These are phyloP conservation scores for Drosophila virilis DNA, from an alignment of 1,140 invertebrate species.

Conservation along the genomic window DNA sequence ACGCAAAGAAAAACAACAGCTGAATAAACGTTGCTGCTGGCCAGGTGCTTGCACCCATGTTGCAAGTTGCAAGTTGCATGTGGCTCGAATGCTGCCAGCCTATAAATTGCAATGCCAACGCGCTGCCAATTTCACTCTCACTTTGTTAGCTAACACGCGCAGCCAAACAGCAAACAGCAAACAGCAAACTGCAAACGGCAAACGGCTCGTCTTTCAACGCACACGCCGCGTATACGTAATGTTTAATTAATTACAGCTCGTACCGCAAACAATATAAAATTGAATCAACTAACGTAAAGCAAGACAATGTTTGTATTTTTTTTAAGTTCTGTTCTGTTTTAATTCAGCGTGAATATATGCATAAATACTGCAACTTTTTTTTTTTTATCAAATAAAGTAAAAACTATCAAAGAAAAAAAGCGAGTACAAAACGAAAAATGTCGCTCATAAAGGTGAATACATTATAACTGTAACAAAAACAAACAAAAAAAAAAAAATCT, in stretches of 20 bases:
- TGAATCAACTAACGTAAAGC: neutral
- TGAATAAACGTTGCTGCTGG: neutral
- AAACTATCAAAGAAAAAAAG: constrained; percentile 38
- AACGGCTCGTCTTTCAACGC: constrained; percentile 4
- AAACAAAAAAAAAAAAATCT: constrained; percentile 36
- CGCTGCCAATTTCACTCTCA: constrained; percentile 74
- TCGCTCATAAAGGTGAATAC: constrained; percentile 67
- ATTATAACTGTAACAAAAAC: constrained; percentile 10
- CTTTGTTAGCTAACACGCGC: constrained; percentile 70
- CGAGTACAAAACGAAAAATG: constrained; percentile 46
- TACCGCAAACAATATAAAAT: constrained; percentile 2
- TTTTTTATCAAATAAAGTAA: constrained; percentile 29
- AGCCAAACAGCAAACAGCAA: constrained; percentile 8
- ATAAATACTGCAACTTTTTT: neutral
- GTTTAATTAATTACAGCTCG: neutral
- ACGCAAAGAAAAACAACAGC: constrained; percentile 8
- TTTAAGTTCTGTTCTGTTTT: neutral
- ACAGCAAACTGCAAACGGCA: neutral
- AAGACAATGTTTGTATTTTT: too few species aligned
- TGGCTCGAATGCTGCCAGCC: constrained; percentile 10
- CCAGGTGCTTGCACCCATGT: constrained; percentile 72
- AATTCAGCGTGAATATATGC: too few species aligned
- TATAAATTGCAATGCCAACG: constrained; percentile 64
- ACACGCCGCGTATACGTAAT: constrained; percentile 47
- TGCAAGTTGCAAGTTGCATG: constrained; percentile 30